These are phyloP conservation scores for Sarcophaga variegata DNA, from an alignment of 2,888 invertebrate genomes.

Conservation along the genomic window DNA sequence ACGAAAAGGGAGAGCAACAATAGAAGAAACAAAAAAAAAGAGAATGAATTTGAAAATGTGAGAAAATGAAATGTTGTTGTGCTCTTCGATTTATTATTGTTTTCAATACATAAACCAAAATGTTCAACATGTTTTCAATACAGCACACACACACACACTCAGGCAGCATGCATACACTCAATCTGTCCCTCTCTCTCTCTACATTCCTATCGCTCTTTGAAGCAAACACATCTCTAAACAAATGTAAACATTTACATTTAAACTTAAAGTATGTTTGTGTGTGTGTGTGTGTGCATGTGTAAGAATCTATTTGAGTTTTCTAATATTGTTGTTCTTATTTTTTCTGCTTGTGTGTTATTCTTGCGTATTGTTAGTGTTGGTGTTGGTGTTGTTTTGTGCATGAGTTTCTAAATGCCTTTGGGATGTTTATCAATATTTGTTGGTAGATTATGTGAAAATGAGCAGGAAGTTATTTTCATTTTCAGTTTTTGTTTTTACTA, in stretches of 20 bases:
- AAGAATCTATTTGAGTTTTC: conserved; percentile 19
- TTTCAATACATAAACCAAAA: conserved; percentile 57
- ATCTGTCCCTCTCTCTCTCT: neutral
- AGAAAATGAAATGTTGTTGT: conserved; percentile 48
- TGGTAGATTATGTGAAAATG: conserved; percentile 69
- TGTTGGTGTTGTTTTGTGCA: conserved; percentile 28
- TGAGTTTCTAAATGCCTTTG: conserved; percentile 64
- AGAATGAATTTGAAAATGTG: neutral
- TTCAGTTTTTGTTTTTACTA: conserved; percentile 45
- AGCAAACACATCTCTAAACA: neutral
- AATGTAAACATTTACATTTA: conserved; percentile 33
- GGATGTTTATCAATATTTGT: conserved; percentile 69
- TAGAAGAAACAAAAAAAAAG: neutral
- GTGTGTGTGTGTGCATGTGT: conserved; percentile 4
- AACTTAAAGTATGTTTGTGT: conserved; percentile 20
- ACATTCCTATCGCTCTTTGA: neutral
- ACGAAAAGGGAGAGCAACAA: neutral
- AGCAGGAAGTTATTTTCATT: conserved; percentile 69
- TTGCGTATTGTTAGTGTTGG: neutral
- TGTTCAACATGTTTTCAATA: conserved; percentile 58
- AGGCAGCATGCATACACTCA: conserved; percentile 6
- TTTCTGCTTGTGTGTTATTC: neutral
- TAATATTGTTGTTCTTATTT: neutral
- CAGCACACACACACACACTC: conserved; percentile 33
- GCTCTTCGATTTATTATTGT: conserved; percentile 59